Base-by-base conservation (phyloP, 2,888 invertebrate species). In the Julus scanicus region DNA sequence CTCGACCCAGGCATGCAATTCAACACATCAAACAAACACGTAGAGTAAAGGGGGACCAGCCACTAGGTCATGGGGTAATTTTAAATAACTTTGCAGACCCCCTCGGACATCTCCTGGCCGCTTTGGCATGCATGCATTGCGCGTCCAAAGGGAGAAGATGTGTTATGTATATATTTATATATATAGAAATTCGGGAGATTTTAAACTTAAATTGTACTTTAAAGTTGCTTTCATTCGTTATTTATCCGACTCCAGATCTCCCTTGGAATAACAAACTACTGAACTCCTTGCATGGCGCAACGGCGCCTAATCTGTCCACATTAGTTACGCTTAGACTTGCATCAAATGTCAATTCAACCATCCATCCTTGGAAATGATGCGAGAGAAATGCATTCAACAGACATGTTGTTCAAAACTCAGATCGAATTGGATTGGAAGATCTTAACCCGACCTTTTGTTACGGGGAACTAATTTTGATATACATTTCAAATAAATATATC, bases 141-240 rank as follows among this genome's bases (percentile, higher is more conserved):
- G 4, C 17, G 63, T 20, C 63, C 63, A 63, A 20, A 63, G 17
- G 20, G 63, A 63, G 20, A 20, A 17, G 20, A 20, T 20, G 63
- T 63, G 63, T n/a, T n/a, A n/a, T 63, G 20, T 63, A n/a, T 63
- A 63, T 63, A 63, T 63, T n/a, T 63, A n/a, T 63, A 63, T 63
- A 63, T 63, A 63, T 63, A 63, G 63, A 63, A 63, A 63, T 63
- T 63, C 63, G n/a, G 20, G 20, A 63, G 2, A n/a, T n/a, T 63
- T 20, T 3, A 63, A 63, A n/a, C 63, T 63, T n/a, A 63, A 63
- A 63, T 63, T 63, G 63, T 63, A 63, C 63, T 63, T 63, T 63
- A 17, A 63, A 63, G n/a, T 63, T 63, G 63, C 63, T 63, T 63
- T 20, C 20, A 63, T 63, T 53, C 53, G 53, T 17, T 63, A 63